Evolutionary conservation across 2,888 invertebrate genomes (phyloP).

Genomic region (Erynnis tages): DNA sequence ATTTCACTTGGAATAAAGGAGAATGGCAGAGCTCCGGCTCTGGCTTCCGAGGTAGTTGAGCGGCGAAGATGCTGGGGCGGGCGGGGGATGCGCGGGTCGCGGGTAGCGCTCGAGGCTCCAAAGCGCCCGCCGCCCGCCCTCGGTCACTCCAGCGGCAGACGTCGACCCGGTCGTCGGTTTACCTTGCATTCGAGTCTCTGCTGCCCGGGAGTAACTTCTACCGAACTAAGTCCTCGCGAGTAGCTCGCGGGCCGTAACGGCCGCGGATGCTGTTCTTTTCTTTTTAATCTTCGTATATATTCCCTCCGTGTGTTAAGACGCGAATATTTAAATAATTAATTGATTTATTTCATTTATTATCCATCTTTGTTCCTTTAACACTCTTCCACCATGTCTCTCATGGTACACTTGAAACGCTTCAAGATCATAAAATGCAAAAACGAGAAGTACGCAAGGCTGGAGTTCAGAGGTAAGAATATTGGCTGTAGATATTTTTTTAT

Average conservation of each 20-base stretch:
- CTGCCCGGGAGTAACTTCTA: constrained; percentile 26
- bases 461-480: constrained; percentile 90
- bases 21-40: background rate
- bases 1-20: background rate
- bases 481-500: background rate
- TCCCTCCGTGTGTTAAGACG: background rate
- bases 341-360: background rate
- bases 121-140: constrained; percentile 42
- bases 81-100: constrained; percentile 8
- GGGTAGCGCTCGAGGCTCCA: constrained; percentile 9
- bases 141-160: constrained; percentile 34
- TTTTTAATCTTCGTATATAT: background rate
- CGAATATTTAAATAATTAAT: background rate
- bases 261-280: constrained; percentile 12
- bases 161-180: constrained; percentile 18
- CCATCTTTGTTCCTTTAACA: background rate
- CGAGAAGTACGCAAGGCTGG: constrained; percentile 85
- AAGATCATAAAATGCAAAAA: constrained; percentile 85
- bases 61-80: background rate
- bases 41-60: constrained; percentile 4
- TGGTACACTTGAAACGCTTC: constrained; percentile 85
- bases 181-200: background rate
- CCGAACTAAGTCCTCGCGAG: constrained; percentile 15
- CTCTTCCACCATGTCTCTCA: constrained; percentile 84
- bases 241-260: constrained; percentile 4